phyloP scores from a whole-genome alignment of 2,113 vertebrate species.

The Petroica traversi region DNA sequence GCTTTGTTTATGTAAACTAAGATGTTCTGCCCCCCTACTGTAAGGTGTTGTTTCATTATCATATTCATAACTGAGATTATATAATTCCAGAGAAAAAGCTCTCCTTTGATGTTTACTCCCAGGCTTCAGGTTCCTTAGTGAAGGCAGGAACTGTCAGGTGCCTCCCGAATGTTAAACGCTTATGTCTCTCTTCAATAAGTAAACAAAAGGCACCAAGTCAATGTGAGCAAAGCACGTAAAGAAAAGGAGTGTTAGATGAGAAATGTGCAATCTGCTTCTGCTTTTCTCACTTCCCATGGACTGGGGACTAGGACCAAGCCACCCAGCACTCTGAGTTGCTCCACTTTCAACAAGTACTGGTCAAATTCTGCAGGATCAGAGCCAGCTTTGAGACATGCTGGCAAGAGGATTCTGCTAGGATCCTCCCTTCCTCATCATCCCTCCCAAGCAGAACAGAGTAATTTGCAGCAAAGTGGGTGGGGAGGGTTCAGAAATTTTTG shows the following conservation, averaged over 20 bases:
- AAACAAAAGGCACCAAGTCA: neutral
- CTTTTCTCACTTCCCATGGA: conserved; percentile 18
- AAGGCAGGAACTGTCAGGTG: neutral
- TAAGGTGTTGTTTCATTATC: neutral
- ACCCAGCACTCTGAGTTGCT: neutral
- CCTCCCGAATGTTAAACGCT: conserved; percentile 1
- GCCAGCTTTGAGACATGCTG: neutral
- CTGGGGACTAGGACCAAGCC: neutral
- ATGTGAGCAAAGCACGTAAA: neutral
- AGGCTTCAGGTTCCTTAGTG: neutral
- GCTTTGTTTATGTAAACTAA: neutral
- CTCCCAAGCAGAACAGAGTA: conserved; percentile 51
- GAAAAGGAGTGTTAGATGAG: neutral
- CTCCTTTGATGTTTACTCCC: neutral
- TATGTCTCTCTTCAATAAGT: neutral
- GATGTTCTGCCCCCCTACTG: neutral
- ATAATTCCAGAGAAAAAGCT: conserved; percentile 2
- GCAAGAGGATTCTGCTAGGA: conserved; percentile 6
- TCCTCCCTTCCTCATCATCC: conserved; percentile 45
- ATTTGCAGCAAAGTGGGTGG: conserved; percentile 37
- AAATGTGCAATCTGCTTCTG: neutral
- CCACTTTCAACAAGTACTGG: neutral
- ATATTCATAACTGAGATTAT: neutral
- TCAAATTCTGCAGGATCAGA: conserved; percentile 12
- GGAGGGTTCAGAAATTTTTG: conserved; percentile 1